A percentile compares a stretch with the other conserved stretches of the same genome.
Evolutionary conservation across 2,113 vertebrate species (phyloP).

Genomic region (Coregonus clupeaformis): DNA sequence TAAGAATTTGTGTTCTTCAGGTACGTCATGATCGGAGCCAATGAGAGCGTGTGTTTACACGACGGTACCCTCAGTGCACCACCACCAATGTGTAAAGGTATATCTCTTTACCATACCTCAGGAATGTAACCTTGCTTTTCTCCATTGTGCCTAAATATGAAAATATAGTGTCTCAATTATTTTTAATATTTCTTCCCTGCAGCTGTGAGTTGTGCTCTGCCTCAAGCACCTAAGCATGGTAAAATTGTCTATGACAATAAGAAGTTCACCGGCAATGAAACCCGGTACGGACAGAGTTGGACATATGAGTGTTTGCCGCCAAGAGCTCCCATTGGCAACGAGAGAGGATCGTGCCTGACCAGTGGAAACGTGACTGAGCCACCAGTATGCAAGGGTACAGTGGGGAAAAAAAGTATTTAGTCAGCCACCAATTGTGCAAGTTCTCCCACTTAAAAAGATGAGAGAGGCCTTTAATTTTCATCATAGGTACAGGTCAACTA

Average conservation of each 20-base stretch:
- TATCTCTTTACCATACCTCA: background rate
- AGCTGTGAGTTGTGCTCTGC: constrained; percentile 80
- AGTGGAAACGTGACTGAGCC: constrained; percentile 74
- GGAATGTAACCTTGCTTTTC: background rate
- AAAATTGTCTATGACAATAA: constrained; percentile 60
- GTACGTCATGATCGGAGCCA: constrained; percentile 76
- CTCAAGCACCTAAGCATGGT: constrained; percentile 65
- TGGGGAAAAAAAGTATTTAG: too few species aligned
- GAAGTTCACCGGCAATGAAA: constrained; percentile 44
- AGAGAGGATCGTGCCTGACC: constrained; percentile 75
- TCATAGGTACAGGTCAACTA: too few species aligned
- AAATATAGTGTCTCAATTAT: too few species aligned
- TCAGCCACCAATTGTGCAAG: too few species aligned
- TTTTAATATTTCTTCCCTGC: constrained; percentile 1
- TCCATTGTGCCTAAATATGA: background rate
- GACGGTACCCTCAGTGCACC: constrained; percentile 77
- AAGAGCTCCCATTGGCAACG: constrained; percentile 75
- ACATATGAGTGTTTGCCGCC: constrained; percentile 76
- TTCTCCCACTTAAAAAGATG: too few species aligned
- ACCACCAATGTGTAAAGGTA: constrained; percentile 80
- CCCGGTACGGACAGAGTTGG: constrained; percentile 70
- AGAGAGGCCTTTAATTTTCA: too few species aligned
- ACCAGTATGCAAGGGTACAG: constrained; percentile 81
- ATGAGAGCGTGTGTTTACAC: constrained; percentile 74
- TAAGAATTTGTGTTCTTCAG: constrained; percentile 54